Base-by-base conservation (phyloP, 2,797 vertebrate genomes). In the Tragopan temminckii region DNA sequence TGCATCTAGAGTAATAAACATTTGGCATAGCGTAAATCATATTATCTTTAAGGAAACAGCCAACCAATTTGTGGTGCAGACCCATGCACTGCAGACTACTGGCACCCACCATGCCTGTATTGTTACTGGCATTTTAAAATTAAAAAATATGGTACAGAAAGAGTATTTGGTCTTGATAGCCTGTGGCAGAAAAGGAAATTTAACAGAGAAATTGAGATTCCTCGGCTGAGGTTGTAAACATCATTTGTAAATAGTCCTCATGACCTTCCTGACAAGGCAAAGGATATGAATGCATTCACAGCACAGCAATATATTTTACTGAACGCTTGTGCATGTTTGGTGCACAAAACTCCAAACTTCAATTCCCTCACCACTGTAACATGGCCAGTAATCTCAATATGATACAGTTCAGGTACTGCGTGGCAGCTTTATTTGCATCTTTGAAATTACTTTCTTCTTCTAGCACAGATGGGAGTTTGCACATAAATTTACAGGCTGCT, bases 401-500 rank as follows among this genome's bases (percentile, higher is more conserved):
- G 43, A 24, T 40, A 82, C 45, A 81, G 52, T 68, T 80, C 88
- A 89, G 88, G 93, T 91, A 67, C 58, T 50, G 36, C 0, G 0
- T 52, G 68, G 35, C 58, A 90, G 71, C n/a, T 91, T 91, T 74
- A 91, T 90, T 77, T 82, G 75, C 48, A 53, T 87, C 78, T 71
- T 74, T 70, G 69, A 92, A 90, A 94, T 82, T 43, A 53, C 45
- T 68, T 93, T 91, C 77, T 50, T 83, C 66, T 89, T 61, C 90
- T 85, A 72, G 66, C 71, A 80, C 79, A 90, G 87, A 92, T 89
- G 75, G 81, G 72, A 89, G 11, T 89, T 90, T 90, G 85, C 69
- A 92, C 53, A 90, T 85, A 85, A 82, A 94, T 95, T 85, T 89
- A 80, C 69, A 85, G 86, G 64, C 80, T 46, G 69, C 62, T 92